Evolutionary conservation across 1,140 invertebrate genomes (phyloP), one percentile per base, ranked within the genome.

Genomic region (Physella acuta): DNA sequence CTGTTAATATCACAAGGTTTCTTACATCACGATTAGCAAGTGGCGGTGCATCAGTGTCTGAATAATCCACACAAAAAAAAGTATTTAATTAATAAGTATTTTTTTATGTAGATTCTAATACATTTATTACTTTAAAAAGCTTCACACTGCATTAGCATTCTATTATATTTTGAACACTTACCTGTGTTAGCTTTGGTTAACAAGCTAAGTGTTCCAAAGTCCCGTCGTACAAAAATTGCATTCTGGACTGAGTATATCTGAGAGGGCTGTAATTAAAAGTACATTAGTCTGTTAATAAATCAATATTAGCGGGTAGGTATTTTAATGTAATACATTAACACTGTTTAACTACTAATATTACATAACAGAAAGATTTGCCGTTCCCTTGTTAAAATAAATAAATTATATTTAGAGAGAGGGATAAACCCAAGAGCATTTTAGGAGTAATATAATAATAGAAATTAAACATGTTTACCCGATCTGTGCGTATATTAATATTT

Each of bases 11-110:
- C 0, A 93, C 93, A 36, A 95, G 87, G 1, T 93, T 93, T 65
- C 94, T 88, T 26, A 94, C 88, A 86, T 98, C 94, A 71, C 91
- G 93, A 20, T 92, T 92, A 0, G 94, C 93, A 36, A 96, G 84
- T 0, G 93, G 93, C 17, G 93, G 92, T 0, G 92, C 91, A 37
- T 79, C 78, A 71, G 92, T 89, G 70, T 91, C 90, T 74, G n/a
- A n/a, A 4, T 37, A 34, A 33, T 14, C 17, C 8, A 60, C 8
- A 60, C 24, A 30, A 60, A 60, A 26, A 31, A 11, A 31, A 8
- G 11, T n/a, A 49, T 49, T 14, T 14, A 49, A n/a, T 49, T 49
- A 14, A 14, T 49, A 11, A 49, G 11, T 49, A 14, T n/a, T 49
- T n/a, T n/a, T n/a, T n/a, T n/a, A n/a, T n/a, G n/a, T n/a, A n/a